A percentile compares a stretch with the other conserved stretches of the same genome.
Conservation (phyloP, 1,140 invertebrate species). For the Conus ventricosus region DNA sequence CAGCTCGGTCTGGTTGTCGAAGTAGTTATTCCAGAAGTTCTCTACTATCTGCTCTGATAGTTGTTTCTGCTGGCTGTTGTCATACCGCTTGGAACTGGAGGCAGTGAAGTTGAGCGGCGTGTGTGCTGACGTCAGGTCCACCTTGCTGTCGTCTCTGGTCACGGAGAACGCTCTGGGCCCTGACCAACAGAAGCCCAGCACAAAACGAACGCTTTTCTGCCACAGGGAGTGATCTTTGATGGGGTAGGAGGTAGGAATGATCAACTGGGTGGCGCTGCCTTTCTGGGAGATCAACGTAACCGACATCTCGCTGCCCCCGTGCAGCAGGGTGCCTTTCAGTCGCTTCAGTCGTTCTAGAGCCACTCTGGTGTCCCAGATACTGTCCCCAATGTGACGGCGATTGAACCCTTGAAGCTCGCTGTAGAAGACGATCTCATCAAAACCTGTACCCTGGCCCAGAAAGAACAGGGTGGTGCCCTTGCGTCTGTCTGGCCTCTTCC, state of each 20-base stretch:
- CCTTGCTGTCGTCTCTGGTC: slow-evolving; percentile 17
- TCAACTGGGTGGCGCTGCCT: slow-evolving; percentile 30
- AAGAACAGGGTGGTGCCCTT: slow-evolving; percentile 51
- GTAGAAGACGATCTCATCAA: slow-evolving; percentile 40
- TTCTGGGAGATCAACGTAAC: slow-evolving; percentile 29
- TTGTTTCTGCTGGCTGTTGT: slow-evolving; percentile 16
- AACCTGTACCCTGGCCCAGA: slow-evolving; percentile 42
- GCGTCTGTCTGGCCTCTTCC: slow-evolving; percentile 41
- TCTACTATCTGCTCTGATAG: slow-evolving; percentile 11
- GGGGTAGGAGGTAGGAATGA: slow-evolving; percentile 42
- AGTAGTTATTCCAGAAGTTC: slow-evolving; percentile 25
- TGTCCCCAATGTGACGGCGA: slow-evolving; percentile 23
- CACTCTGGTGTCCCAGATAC: slow-evolving; percentile 37
- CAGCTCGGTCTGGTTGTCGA: slow-evolving; percentile 20
- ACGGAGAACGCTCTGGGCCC: slow-evolving; percentile 50
- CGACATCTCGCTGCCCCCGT: slow-evolving; percentile 39
- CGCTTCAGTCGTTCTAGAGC: slow-evolving; percentile 34
- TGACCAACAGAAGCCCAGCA: slow-evolving; percentile 51
- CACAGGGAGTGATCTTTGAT: slow-evolving; percentile 43
- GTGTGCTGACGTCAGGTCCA: slow-evolving; percentile 15
- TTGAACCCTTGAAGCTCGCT: slow-evolving; percentile 19
- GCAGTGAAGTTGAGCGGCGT: slow-evolving; percentile 18
- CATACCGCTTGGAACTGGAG: neutral
- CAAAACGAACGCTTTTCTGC: slow-evolving; percentile 48
- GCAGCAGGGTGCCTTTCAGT: slow-evolving; percentile 33